Conservation (phyloP, 2,797 vertebrate genomes). For the Enteromius viviparus region DNA sequence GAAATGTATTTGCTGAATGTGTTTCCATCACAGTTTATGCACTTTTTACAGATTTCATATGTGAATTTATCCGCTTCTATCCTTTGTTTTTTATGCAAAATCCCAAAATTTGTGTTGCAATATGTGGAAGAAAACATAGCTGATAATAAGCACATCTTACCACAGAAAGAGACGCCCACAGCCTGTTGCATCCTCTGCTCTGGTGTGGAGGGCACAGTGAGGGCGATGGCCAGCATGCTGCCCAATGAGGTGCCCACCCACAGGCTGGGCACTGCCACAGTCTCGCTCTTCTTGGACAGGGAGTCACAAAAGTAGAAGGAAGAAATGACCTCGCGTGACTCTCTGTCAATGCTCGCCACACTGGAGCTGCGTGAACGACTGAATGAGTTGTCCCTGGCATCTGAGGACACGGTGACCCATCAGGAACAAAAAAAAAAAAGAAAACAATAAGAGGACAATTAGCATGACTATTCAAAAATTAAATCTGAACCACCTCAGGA, state of each 20-base stretch:
- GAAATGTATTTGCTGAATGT: not conserved
- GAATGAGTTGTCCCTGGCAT: slow-evolving; percentile 92
- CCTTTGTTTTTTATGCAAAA: not conserved
- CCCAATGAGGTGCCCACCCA: slow-evolving; percentile 94
- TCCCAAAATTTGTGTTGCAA: not conserved
- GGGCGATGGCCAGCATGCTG: slow-evolving; percentile 84
- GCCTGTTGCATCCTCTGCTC: slow-evolving; percentile 92
- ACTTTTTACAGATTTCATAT: not conserved
- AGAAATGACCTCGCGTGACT: slow-evolving; percentile 92
- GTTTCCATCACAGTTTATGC: not conserved
- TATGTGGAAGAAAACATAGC: not conserved
- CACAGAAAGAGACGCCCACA: slow-evolving; percentile 89
- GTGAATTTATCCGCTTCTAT: not conserved
- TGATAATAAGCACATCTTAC: slow-evolving; percentile 72
- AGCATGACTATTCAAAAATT: not conserved
- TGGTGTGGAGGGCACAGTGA: slow-evolving; percentile 86
- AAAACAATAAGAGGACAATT: slow-evolving; percentile 38
- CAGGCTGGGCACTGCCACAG: slow-evolving; percentile 80
- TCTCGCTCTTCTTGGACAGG: slow-evolving; percentile 86
- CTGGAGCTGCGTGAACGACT: slow-evolving; percentile 95
- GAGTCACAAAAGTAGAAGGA: slow-evolving; percentile 94
- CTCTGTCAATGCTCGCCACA: slow-evolving; percentile 95
- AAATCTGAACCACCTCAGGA: slow-evolving; percentile 4
- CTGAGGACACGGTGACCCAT: slow-evolving; percentile 69
- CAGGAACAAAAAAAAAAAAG: slow-evolving; percentile 34